Conservation (phyloP, 2,113 vertebrate species). For the Rissa tridactyla region DNA sequence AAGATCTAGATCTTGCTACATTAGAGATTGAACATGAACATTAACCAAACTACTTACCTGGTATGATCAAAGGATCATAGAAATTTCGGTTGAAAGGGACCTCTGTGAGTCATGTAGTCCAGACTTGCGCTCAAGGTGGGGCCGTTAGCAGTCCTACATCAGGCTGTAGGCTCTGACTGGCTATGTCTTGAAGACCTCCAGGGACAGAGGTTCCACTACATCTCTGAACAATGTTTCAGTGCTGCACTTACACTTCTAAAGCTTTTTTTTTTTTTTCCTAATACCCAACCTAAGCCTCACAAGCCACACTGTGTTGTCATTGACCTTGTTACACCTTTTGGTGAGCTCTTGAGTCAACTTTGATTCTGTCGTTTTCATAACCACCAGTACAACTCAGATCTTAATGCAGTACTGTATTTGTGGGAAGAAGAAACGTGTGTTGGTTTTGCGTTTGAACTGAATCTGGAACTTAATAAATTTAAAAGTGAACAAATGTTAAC, state of each 20-base stretch:
- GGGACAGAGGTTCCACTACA: rapidly evolving
- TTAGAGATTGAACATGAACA: background rate
- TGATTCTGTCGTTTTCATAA: background rate
- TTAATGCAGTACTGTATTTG: background rate
- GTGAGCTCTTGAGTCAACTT: background rate
- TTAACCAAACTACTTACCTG: background rate
- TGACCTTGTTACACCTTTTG: background rate
- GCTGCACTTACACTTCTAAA: background rate
- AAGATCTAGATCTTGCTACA: background rate
- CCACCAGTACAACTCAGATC: background rate
- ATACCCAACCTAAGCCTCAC: background rate
- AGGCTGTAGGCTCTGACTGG: background rate
- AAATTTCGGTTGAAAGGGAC: background rate
- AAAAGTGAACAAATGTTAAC: background rate
- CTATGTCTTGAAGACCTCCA: background rate
- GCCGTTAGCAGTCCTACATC: background rate
- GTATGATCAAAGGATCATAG: background rate
- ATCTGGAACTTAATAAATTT: background rate
- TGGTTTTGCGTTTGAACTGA: background rate
- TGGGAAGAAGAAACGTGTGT: background rate
- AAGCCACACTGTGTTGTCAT: background rate
- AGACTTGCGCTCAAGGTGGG: background rate
- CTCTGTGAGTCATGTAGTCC: background rate
- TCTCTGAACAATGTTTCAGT: background rate
- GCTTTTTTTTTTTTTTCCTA: background rate